phyloP scores from a whole-genome alignment of 2,888 invertebrate species.

The Aspidiotus destructor region DNA sequence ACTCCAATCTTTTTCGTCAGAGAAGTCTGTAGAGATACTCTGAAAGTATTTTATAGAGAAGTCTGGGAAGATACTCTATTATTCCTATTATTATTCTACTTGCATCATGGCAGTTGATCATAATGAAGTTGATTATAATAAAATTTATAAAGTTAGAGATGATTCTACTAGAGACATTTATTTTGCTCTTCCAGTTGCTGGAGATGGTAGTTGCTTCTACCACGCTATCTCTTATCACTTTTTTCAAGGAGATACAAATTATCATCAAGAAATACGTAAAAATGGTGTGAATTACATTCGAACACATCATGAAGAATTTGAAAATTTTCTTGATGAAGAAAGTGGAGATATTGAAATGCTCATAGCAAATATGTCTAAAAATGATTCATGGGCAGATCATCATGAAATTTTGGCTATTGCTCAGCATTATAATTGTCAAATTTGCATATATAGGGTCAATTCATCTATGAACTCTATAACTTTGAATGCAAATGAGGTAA shows the following conservation, averaged over 20 bases:
- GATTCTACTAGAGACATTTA: not conserved
- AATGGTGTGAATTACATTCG: not conserved
- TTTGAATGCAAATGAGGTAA: not conserved
- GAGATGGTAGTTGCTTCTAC: not conserved
- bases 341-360: not conserved
- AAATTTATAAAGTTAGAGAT: no score
- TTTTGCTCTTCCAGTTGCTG: not conserved
- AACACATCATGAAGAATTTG: not conserved
- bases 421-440: not conserved
- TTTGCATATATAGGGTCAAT: not conserved
- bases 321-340: not conserved
- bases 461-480: not conserved
- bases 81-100: no score
- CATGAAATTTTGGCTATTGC: not conserved
- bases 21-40: no score
- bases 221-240: not conserved
- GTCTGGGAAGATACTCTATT: no score
- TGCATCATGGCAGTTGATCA: no score
- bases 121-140: no score
- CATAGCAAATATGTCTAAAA: not conserved
- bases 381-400: not conserved
- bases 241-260: not conserved
- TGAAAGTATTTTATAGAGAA: no score
- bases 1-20: no score
- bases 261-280: not conserved